These are phyloP conservation scores for Andinoacara biseriatus DNA, from an alignment of 2,113 vertebrate genomes.

Conservation along the genomic window DNA sequence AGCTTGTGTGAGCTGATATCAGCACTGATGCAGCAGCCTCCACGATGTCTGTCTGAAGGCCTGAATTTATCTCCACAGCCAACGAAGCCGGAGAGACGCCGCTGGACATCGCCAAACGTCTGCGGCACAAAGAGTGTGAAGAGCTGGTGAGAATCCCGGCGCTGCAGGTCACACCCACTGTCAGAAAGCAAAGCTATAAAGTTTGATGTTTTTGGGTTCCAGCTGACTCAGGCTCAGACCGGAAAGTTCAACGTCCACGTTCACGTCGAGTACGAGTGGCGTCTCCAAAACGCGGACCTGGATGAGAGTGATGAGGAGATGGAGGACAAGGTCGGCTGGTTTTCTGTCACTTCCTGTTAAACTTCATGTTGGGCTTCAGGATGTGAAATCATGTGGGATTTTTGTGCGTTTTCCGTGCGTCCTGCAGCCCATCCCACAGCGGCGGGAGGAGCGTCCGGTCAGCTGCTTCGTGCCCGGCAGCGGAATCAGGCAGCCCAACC, in stretches of 20 bases:
- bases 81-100: conserved; percentile 93
- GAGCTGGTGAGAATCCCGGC: conserved; percentile 85
- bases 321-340: conserved; percentile 88
- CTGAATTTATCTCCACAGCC: conserved; percentile 74
- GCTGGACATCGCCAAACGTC: conserved; percentile 90
- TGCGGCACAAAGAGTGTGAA: conserved; percentile 89
- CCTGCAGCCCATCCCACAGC: conserved; percentile 88
- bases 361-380: not conserved
- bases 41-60: not conserved
- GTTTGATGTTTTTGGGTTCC: conserved; percentile 6
- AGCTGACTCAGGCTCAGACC: conserved; percentile 90
- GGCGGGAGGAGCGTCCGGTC: conserved; percentile 92
- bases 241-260: conserved; percentile 96
- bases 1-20: too few relatives aligned
- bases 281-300: conserved; percentile 91
- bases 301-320: conserved; percentile 96
- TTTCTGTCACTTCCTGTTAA: not conserved
- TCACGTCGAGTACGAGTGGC: conserved; percentile 97
- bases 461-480: conserved; percentile 89
- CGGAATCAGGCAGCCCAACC: conserved; percentile 77
- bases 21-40: too few relatives aligned
- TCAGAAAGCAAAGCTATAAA: too few relatives aligned
- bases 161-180: not conserved
- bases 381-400: not conserved
- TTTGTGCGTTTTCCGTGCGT: not conserved